Evolutionary conservation across 1,140 invertebrate species (phyloP).

Genomic region (Cydia splendana): DNA sequence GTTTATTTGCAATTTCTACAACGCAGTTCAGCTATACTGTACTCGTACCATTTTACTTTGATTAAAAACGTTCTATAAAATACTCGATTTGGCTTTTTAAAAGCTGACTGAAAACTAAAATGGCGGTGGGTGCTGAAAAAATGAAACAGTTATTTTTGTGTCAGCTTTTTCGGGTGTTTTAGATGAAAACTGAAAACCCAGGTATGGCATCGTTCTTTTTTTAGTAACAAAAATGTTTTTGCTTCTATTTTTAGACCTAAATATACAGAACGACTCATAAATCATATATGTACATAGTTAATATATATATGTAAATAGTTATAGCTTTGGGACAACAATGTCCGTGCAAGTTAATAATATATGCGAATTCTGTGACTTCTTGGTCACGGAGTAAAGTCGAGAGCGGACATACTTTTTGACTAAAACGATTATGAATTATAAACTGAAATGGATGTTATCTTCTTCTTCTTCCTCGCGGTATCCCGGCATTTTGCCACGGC

Average conservation of each 20-base stretch:
- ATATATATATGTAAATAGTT: conserved; percentile 3
- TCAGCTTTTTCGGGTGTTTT: conserved; percentile 1
- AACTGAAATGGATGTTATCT: too few species aligned
- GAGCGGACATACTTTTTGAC: background rate
- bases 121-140: background rate
- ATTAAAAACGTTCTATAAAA: background rate
- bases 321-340: conserved; percentile 9
- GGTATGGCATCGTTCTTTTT: background rate
- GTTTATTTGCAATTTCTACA: too few species aligned
- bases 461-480: too few species aligned
- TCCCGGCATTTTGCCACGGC: too few species aligned
- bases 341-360: conserved; percentile 15
- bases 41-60: background rate
- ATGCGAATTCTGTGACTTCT: background rate
- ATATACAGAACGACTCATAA: too few species aligned
- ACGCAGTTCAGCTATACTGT: background rate
- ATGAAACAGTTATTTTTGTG: conserved; percentile 10
- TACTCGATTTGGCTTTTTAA: background rate
- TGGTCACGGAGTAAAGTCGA: background rate
- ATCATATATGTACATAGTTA: too few species aligned
- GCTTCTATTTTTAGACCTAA: background rate
- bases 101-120: background rate
- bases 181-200: background rate
- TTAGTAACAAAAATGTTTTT: background rate
- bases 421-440: background rate